Conservation (phyloP, 2,797 vertebrate species). For the Hipposideros larvatus region DNA sequence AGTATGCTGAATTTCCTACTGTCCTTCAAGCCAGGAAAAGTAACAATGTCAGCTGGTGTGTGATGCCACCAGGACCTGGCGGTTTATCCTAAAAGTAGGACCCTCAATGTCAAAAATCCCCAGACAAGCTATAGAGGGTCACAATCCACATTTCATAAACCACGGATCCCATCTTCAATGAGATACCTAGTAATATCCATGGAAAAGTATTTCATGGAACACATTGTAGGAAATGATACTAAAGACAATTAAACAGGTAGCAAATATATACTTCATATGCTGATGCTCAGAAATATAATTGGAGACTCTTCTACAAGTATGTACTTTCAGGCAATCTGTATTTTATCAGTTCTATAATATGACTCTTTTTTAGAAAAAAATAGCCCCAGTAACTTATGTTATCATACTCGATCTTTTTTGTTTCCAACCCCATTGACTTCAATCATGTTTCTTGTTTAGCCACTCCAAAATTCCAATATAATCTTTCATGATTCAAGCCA, state of each 20-base stretch:
- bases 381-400: not conserved
- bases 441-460: not conserved
- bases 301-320: not conserved
- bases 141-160: not conserved
- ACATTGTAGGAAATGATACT: not conserved
- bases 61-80: too few relatives aligned
- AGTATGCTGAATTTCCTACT: too few relatives aligned
- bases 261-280: not conserved
- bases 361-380: not conserved
- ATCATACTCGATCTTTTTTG: not conserved
- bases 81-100: too few relatives aligned
- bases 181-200: not conserved
- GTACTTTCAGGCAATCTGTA: not conserved
- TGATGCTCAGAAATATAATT: constrained; percentile 12
- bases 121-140: too few relatives aligned
- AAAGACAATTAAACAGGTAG: not conserved
- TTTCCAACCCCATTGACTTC: not conserved
- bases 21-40: too few relatives aligned
- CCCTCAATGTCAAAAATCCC: too few relatives aligned
- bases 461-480: constrained; percentile 1
- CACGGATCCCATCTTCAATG: not conserved
- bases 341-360: constrained; percentile 1
- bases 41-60: too few relatives aligned
- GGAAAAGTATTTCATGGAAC: not conserved
- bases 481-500: not conserved